phyloP scores from a whole-genome alignment of 2,797 vertebrate species.

The Otolemur crassicaudatus region DNA sequence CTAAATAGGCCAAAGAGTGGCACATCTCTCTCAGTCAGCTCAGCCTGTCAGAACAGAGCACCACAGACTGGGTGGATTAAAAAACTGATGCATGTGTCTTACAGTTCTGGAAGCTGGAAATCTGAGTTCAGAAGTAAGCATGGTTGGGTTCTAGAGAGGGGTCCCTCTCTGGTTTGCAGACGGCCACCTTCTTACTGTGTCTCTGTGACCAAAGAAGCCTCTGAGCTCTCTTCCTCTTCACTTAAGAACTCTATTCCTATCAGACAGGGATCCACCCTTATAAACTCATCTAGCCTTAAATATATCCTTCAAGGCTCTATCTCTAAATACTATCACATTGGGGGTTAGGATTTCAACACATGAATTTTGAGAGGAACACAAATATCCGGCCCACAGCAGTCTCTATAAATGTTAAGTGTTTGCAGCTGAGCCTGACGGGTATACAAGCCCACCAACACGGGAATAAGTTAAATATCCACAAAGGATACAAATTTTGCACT shows the following conservation, averaged over 20 bases:
- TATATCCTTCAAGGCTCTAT: not conserved
- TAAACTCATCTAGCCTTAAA: not conserved
- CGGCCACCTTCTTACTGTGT: not conserved
- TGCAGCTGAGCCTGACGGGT: not conserved
- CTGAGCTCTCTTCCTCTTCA: not conserved
- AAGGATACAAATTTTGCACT: not conserved
- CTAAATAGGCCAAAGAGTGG: not conserved
- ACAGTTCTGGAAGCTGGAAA: not conserved
- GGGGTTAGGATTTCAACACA: not conserved
- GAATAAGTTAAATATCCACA: not conserved
- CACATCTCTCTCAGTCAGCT: not conserved
- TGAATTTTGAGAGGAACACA: not conserved
- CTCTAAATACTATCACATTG: not conserved
- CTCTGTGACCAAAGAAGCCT: not conserved
- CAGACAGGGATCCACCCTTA: not conserved
- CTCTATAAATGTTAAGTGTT: not conserved
- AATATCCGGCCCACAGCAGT: not conserved
- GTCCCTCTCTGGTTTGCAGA: not conserved
- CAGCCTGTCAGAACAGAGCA: not conserved
- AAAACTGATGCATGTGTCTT: not conserved
- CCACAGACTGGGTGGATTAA: not conserved
- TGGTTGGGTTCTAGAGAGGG: not conserved
- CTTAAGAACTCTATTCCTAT: not conserved
- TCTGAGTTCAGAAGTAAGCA: not conserved
- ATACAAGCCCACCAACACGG: not conserved